Percentiles rank a stretch among this genome's conserved stretches.
These are phyloP conservation scores for Platyrinchus mystaceus DNA, from an alignment of 2,797 vertebrate species.

Conservation along the genomic window DNA sequence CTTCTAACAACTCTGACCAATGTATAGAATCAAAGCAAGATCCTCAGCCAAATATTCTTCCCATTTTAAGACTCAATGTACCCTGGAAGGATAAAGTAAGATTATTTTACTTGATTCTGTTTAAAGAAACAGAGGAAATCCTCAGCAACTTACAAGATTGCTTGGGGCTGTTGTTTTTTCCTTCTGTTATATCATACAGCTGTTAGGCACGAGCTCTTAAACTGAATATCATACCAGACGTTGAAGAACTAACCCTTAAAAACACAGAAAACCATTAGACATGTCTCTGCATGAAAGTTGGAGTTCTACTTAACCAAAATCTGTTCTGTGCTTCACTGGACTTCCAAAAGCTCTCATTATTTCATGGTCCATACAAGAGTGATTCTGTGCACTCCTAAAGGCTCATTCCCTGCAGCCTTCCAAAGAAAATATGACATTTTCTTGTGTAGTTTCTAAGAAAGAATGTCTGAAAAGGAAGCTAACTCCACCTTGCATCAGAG, in stretches of 20 bases:
- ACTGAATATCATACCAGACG: not conserved
- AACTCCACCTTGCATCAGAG: not conserved
- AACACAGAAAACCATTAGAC: not conserved
- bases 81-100: not conserved
- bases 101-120: not conserved
- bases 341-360: not conserved
- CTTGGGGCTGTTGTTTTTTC: accelerated
- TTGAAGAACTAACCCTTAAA: not conserved
- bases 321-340: not conserved
- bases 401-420: not conserved
- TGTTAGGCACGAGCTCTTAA: not conserved
- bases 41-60: not conserved
- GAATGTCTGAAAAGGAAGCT: not conserved
- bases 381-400: not conserved
- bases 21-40: not conserved
- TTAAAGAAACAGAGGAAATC: not conserved
- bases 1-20: not conserved
- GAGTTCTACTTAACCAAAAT: not conserved
- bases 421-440: not conserved
- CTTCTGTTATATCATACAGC: not conserved
- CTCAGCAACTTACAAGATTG: not conserved
- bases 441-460: not conserved
- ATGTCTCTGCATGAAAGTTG: not conserved
- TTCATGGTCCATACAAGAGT: not conserved
- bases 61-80: not conserved